Conservation (phyloP, 2,888 invertebrate species). For the Patella pellucida region DNA sequence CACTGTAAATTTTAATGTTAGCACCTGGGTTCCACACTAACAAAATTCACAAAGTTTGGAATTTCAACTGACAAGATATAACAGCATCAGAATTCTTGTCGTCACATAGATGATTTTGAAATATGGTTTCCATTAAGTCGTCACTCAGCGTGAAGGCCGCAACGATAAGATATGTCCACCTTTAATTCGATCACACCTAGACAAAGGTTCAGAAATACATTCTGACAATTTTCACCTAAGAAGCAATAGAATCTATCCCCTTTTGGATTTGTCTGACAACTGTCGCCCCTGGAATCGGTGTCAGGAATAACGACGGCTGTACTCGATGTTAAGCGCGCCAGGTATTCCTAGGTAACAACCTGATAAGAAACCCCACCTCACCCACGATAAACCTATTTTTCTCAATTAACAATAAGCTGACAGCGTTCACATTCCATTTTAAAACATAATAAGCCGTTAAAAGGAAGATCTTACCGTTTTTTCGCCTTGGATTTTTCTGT, state of each 20-base stretch:
- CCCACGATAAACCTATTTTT: not conserved
- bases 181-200: not conserved
- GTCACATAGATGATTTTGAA: not conserved
- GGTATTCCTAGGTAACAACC: conserved; percentile 7
- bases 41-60: no score
- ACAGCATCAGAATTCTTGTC: no score
- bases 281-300: not conserved
- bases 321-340: not conserved
- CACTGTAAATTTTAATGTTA: conserved; percentile 10
- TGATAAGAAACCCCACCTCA: conserved; percentile 7
- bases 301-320: not conserved
- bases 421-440: not conserved
- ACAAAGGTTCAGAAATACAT: not conserved
- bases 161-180: conserved; percentile 5
- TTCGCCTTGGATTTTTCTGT: conserved; percentile 3
- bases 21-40: not conserved
- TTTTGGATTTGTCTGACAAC: not conserved
- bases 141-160: conserved; percentile 3
- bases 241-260: not conserved
- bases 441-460: not conserved
- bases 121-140: conserved; percentile 2
- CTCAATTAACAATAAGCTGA: not conserved
- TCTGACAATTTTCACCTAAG: not conserved
- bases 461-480: conserved; percentile 3
- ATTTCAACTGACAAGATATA: no score